phyloP scores from a whole-genome alignment of 2,888 invertebrate species.

The Drosophila buzzatii region DNA sequence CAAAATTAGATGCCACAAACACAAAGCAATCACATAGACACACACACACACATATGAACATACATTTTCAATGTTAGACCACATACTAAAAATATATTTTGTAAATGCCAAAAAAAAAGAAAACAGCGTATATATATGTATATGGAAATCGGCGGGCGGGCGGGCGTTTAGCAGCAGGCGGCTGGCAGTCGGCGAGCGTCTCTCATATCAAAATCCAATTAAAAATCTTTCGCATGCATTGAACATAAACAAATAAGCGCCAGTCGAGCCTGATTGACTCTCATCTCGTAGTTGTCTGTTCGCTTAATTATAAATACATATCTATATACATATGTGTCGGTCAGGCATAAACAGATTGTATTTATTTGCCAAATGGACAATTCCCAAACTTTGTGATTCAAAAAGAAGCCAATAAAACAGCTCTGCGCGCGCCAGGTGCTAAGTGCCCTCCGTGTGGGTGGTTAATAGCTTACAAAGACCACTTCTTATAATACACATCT shows the following conservation, averaged over 20 bases:
- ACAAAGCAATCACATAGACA: constrained; percentile 4
- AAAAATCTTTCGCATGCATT: constrained; percentile 66
- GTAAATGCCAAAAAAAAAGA: constrained; percentile 58
- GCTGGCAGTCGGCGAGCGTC: constrained; percentile 22
- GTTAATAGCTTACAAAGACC: constrained; percentile 3
- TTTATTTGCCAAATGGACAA: constrained; percentile 15
- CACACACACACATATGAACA: neutral
- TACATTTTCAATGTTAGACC: constrained; percentile 72
- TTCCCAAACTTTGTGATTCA: constrained; percentile 1
- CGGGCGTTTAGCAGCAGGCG: constrained; percentile 18
- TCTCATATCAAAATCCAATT: constrained; percentile 75
- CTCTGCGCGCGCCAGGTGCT: constrained; percentile 40
- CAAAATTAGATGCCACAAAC: constrained; percentile 55
- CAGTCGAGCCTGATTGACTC: constrained; percentile 41
- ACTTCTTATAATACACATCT: neutral
- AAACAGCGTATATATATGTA: neutral
- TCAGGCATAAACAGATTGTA: constrained; percentile 8
- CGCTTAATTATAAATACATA: neutral
- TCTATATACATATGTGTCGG: neutral
- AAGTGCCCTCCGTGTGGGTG: constrained; percentile 54
- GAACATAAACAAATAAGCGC: constrained; percentile 61
- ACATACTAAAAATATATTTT: constrained; percentile 64
- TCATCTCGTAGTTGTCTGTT: constrained; percentile 6
- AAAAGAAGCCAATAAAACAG: constrained; percentile 55
- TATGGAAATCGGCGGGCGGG: constrained; percentile 40